Conservation (phyloP, 2,113 vertebrate genomes). For the Protomyctophum bolini region DNA sequence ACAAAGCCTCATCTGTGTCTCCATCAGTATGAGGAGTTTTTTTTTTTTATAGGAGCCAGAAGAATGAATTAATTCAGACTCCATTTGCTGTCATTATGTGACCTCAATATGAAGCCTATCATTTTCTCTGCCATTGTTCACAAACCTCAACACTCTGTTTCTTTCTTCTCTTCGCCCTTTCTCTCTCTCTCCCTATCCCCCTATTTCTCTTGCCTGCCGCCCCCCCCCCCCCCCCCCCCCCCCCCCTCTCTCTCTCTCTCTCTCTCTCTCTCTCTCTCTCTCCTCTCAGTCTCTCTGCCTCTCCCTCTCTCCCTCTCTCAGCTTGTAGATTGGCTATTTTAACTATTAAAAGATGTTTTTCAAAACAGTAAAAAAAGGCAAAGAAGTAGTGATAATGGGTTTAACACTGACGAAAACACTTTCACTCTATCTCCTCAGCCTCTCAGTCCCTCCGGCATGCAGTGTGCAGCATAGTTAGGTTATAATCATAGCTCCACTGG, state of each 20-base stretch:
- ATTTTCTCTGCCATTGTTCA: constrained; percentile 43
- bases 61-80: constrained; percentile 57
- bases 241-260: background rate
- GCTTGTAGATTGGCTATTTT: background rate
- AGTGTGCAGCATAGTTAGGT: constrained; percentile 56
- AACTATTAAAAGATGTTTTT: too few relatives aligned
- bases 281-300: background rate
- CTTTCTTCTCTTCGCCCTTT: too few relatives aligned
- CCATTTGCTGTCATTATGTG: constrained; percentile 56
- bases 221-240: background rate
- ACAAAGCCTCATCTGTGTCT: constrained; percentile 24
- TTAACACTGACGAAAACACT: background rate
- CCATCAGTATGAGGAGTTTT: constrained; percentile 3
- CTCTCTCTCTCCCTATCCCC: background rate
- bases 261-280: background rate
- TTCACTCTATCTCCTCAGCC: constrained; percentile 23
- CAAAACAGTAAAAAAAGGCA: too few relatives aligned
- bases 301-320: constrained; percentile 34
- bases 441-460: constrained; percentile 42
- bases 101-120: constrained; percentile 65
- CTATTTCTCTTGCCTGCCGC: too few relatives aligned
- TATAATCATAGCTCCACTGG: constrained; percentile 69
- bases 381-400: too few relatives aligned
- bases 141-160: background rate
- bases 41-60: constrained; percentile 27